Percentiles rank a stretch among this genome's conserved stretches.
Conservation (phyloP, 2,888 invertebrate species). For the Tyria jacobaeae region DNA sequence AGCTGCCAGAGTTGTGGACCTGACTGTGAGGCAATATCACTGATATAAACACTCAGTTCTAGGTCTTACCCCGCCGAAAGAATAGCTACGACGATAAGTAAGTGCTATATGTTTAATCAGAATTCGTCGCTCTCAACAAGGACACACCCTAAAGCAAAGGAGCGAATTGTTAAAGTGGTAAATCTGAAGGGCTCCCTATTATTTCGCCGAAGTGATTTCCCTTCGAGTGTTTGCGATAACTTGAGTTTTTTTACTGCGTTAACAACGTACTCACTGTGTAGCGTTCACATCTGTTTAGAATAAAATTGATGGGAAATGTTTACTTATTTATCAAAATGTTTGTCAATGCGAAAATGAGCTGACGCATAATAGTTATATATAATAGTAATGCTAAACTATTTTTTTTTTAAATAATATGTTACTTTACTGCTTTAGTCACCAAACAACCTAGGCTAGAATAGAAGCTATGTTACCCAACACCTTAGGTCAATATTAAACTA, state of each 20-base stretch:
- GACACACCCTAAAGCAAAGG: slow-evolving; percentile 11
- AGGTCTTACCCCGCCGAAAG: no score
- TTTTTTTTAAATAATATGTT: no score
- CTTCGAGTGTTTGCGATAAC: slow-evolving; percentile 26
- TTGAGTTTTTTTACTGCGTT: slow-evolving; percentile 24
- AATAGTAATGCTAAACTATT: no score
- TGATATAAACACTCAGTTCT: no score
- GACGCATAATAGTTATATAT: no score
- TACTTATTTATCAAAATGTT: slow-evolving; percentile 14
- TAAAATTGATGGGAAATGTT: slow-evolving; percentile 15
- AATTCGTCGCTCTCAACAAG: neutral
- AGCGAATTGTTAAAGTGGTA: slow-evolving; percentile 27
- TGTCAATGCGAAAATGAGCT: neutral
- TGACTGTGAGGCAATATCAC: no score
- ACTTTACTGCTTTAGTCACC: slow-evolving; percentile 4
- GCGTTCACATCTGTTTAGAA: slow-evolving; percentile 22
- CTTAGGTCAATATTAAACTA: slow-evolving; percentile 14
- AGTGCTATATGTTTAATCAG: neutral
- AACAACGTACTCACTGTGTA: slow-evolving; percentile 16
- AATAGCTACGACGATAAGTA: no score
- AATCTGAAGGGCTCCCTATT: slow-evolving; percentile 25
- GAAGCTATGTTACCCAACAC: slow-evolving; percentile 16
- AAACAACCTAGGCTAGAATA: slow-evolving; percentile 7
- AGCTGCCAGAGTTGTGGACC: no score
- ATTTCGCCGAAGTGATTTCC: slow-evolving; percentile 29